A percentile compares a stretch with the other conserved stretches of the same genome.
Evolutionary conservation across 2,888 invertebrate species (phyloP).

Genomic region (Apoda limacodes): DNA sequence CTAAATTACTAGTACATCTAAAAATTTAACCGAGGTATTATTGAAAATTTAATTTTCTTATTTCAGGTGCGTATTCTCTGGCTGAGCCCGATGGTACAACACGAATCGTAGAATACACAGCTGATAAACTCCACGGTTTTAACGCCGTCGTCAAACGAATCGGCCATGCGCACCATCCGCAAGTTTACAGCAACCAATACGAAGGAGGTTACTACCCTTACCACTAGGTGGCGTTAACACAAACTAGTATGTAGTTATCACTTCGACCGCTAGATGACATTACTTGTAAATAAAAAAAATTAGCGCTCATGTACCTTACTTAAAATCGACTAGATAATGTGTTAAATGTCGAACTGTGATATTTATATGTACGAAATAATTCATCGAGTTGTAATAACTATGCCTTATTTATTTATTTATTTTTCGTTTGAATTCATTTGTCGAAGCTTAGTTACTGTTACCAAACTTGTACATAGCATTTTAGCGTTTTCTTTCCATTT

Average conservation of each 20-base stretch:
- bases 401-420: too few species aligned
- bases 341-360: too few species aligned
- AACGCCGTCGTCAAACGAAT: slow-evolving; percentile 64
- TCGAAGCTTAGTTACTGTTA: too few species aligned
- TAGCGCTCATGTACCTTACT: too few species aligned
- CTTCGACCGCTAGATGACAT: slow-evolving; percentile 30
- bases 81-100: slow-evolving; percentile 64
- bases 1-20: too few species aligned
- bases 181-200: slow-evolving; percentile 40
- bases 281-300: slow-evolving; percentile 20
- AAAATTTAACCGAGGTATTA: too few species aligned
- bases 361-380: too few species aligned
- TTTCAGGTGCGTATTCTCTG: slow-evolving; percentile 58
- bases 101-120: slow-evolving; percentile 63
- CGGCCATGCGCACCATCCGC: slow-evolving; percentile 58
- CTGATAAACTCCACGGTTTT: slow-evolving; percentile 61
- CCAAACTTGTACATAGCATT: too few species aligned
- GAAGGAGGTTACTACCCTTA: slow-evolving; percentile 41
- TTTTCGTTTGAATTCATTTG: too few species aligned
- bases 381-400: too few species aligned
- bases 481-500: too few species aligned
- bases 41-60: slow-evolving; percentile 3
- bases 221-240: slow-evolving; percentile 45
- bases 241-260: slow-evolving; percentile 19
- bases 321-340: too few species aligned